Percentiles rank a stretch among this genome's conserved stretches.
Evolutionary conservation across 1,140 invertebrate species (phyloP).

Genomic region (Temnothorax curvispinosus): DNA sequence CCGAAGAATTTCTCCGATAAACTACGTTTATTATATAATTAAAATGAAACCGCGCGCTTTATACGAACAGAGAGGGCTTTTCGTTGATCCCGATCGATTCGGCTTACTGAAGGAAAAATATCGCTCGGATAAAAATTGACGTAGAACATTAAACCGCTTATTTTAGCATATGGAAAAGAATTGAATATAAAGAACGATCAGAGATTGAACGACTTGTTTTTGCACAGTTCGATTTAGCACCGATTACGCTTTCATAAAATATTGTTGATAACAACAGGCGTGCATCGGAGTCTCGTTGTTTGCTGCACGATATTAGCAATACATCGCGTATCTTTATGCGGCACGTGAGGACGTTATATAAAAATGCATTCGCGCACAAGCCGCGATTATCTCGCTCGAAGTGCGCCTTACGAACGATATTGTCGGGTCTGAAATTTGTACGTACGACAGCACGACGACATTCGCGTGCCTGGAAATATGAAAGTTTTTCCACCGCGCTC

Average conservation of each 20-base stretch:
- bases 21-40: not conserved
- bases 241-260: conserved; percentile 20
- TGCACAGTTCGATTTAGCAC: not conserved
- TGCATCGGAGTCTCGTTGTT: conserved; percentile 30
- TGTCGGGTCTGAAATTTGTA: conserved; percentile 55
- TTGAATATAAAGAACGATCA: not conserved
- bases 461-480: conserved; percentile 58
- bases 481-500: conserved; percentile 64
- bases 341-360: not conserved
- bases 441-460: conserved; percentile 49
- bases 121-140: not conserved
- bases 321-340: conserved; percentile 37
- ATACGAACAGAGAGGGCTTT: not conserved
- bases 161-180: conserved; percentile 23
- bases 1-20: not conserved
- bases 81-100: not conserved
- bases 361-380: conserved; percentile 42
- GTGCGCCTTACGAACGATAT: conserved; percentile 41
- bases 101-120: not conserved
- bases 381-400: conserved; percentile 51
- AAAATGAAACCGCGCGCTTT: not conserved
- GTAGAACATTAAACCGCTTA: not conserved
- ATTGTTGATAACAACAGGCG: conserved; percentile 8
- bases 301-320: conserved; percentile 29
- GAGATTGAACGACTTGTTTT: not conserved